phyloP scores from a whole-genome alignment of 2,888 invertebrate genomes.

The Trissonchulus latispiculum region DNA sequence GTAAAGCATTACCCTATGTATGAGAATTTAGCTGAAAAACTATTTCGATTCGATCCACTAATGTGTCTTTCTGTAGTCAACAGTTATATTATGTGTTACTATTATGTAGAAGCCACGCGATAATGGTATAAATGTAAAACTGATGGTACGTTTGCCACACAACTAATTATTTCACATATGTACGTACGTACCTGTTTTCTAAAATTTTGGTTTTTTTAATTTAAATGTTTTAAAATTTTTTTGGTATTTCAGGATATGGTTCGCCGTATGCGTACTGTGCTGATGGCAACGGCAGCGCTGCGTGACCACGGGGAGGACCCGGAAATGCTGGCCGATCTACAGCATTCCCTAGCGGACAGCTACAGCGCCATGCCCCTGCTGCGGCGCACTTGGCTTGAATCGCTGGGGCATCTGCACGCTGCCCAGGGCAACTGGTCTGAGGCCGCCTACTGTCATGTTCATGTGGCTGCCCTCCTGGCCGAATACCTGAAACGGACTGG shows the following conservation, averaged over 20 bases:
- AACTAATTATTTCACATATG: too few species aligned
- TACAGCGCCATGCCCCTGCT: constrained; percentile 71
- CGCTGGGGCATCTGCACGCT: constrained; percentile 72
- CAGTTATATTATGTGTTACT: not conserved
- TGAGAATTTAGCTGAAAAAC: too few species aligned
- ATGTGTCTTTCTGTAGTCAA: too few species aligned
- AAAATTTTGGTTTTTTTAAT: not conserved
- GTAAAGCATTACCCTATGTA: too few species aligned
- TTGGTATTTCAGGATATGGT: constrained; percentile 67
- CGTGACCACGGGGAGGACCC: constrained; percentile 79
- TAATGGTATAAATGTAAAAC: too few species aligned
- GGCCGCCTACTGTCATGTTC: constrained; percentile 86
- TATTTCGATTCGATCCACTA: too few species aligned
- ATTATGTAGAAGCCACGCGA: too few species aligned
- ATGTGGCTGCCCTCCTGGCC: constrained; percentile 86
- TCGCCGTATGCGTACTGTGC: constrained; percentile 78
- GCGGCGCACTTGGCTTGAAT: constrained; percentile 87
- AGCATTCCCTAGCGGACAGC: constrained; percentile 48
- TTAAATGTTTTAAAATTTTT: not conserved
- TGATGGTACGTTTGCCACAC: too few species aligned
- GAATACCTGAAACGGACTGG: constrained; percentile 64
- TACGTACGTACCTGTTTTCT: not conserved
- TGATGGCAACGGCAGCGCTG: constrained; percentile 87
- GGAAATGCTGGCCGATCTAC: constrained; percentile 56
- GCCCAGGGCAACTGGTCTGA: constrained; percentile 75